These are phyloP conservation scores for Betta splendens DNA, from an alignment of 2,797 vertebrate genomes.

Conservation along the genomic window DNA sequence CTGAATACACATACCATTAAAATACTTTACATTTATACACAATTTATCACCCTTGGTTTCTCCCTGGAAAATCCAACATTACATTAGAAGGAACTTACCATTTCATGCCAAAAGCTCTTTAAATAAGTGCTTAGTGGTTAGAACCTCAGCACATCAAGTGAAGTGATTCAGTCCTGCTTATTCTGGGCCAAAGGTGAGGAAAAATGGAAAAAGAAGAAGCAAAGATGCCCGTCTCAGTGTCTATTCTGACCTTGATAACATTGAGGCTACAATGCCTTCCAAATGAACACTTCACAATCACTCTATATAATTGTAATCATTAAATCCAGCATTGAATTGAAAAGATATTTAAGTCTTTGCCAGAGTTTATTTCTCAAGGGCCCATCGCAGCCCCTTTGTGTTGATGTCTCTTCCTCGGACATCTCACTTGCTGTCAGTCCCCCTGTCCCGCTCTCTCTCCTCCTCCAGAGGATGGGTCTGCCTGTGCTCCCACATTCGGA, in stretches of 20 bases:
- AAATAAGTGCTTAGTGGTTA: conserved; percentile 16
- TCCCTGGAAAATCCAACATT: conserved; percentile 35
- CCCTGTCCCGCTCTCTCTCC: conserved; percentile 71
- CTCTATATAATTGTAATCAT: conserved; percentile 37
- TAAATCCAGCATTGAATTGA: conserved; percentile 60
- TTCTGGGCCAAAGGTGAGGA: conserved; percentile 27
- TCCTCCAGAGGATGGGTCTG: conserved; percentile 86
- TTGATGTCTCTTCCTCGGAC: conserved; percentile 34
- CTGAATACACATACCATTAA: conserved; percentile 67
- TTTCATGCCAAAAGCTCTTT: conserved; percentile 26
- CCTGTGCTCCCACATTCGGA: conserved; percentile 90
- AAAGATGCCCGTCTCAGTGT: conserved; percentile 10
- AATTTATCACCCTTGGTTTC: conserved; percentile 39
- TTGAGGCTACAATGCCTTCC: conserved; percentile 31
- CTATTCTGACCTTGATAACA: conserved; percentile 17
- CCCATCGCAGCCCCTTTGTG: conserved; percentile 4
- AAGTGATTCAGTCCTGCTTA: conserved; percentile 35
- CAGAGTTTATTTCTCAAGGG: conserved; percentile 24
- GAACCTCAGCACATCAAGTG: conserved; percentile 25
- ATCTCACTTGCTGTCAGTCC: conserved; percentile 22
- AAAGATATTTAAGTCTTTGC: conserved; percentile 48
- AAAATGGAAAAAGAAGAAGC: conserved; percentile 12
- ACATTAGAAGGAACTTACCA: conserved; percentile 22
- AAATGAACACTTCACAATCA: conserved; percentile 52
- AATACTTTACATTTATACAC: conserved; percentile 79